Evolutionary conservation across 1,140 invertebrate species (phyloP).

Genomic region (Polypedilum pembai): DNA sequence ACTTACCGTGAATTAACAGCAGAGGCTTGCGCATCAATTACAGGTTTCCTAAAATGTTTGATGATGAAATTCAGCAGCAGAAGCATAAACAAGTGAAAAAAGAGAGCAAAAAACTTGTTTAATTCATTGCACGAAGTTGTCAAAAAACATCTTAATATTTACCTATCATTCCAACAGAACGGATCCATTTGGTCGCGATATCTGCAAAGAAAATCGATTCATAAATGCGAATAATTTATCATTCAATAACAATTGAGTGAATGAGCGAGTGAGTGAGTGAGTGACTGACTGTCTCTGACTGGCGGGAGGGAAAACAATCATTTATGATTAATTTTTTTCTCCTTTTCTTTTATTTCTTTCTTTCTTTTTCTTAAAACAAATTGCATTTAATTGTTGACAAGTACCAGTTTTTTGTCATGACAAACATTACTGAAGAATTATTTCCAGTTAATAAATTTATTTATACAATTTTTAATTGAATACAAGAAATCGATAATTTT

Average conservation of each 20-base stretch:
- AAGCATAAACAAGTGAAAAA: not conserved
- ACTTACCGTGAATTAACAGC: conserved; percentile 25
- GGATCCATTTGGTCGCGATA: conserved; percentile 15
- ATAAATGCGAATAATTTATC: conserved; percentile 22
- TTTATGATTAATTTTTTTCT: conserved; percentile 28
- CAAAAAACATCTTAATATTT: conserved; percentile 27
- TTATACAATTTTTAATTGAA: conserved; percentile 25
- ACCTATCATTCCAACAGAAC: conserved; percentile 23
- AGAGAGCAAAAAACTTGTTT: not conserved
- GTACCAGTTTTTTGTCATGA: conserved; percentile 5
- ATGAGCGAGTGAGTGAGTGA: not conserved
- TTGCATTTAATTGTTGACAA: conserved; percentile 28
- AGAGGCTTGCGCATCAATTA: not conserved
- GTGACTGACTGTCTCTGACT: not conserved
- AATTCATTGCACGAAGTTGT: conserved; percentile 17
- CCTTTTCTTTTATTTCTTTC: not conserved
- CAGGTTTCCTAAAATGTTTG: conserved; percentile 21
- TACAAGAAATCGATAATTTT: not conserved
- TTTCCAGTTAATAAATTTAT: conserved; percentile 27
- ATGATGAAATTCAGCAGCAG: not conserved
- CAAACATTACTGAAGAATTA: not conserved
- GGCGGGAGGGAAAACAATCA: not conserved
- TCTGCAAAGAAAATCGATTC: not conserved
- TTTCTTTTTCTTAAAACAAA: not conserved
- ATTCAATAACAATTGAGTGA: not conserved